Percentiles rank a stretch among this genome's conserved stretches.
Conservation (phyloP, 2,797 vertebrate species). For the Margarornis squamiger region DNA sequence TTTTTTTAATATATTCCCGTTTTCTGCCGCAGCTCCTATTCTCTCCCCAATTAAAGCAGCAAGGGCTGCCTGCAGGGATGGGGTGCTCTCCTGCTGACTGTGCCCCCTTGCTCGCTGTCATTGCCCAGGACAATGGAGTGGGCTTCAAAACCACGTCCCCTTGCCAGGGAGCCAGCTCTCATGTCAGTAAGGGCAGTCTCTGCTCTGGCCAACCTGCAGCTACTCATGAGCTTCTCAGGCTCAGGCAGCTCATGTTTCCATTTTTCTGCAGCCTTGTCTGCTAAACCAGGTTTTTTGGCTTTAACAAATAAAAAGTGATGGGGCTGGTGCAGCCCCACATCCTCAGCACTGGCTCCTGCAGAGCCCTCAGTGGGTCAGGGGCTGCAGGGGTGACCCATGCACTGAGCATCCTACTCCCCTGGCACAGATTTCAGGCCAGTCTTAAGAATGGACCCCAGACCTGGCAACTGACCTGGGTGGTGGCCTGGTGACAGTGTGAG, state of each 20-base stretch:
- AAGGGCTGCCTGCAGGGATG: background rate
- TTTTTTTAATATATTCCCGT: background rate
- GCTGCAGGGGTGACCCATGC: fast-evolving
- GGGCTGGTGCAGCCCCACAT: background rate
- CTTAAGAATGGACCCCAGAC: background rate
- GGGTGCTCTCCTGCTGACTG: background rate
- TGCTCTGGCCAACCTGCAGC: background rate
- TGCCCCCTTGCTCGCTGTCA: fast-evolving
- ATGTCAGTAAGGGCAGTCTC: fast-evolving
- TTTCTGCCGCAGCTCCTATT: background rate
- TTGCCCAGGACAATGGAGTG: background rate
- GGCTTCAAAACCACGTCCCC: background rate
- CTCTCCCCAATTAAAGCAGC: background rate
- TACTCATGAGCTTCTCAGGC: fast-evolving
- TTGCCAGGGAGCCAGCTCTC: background rate
- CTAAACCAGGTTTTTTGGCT: background rate
- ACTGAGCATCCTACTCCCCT: background rate
- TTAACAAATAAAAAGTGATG: background rate
- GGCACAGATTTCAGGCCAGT: background rate
- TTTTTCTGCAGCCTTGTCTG: background rate
- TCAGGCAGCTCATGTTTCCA: background rate
- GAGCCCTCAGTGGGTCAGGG: background rate
- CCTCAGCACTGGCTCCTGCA: fast-evolving
- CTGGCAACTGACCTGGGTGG: background rate
- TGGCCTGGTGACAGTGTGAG: background rate